Evolutionary conservation across 2,888 invertebrate genomes (phyloP).

Genomic region (Caenorhabditis afra): DNA sequence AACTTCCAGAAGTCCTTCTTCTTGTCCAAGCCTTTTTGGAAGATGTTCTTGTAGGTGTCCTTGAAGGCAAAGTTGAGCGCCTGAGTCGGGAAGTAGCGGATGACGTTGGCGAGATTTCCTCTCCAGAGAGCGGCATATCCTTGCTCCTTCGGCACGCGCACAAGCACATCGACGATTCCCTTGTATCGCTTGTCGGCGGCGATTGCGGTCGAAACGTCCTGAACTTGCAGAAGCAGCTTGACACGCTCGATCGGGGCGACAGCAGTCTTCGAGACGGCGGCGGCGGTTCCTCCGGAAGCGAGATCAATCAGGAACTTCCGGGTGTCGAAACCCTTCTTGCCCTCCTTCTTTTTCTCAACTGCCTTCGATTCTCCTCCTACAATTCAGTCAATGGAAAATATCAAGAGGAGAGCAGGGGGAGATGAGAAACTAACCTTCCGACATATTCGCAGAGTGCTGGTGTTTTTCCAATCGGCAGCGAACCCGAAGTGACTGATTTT

Average conservation of each 20-base stretch:
- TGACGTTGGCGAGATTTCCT: slow-evolving; percentile 80
- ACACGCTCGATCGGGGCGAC: slow-evolving; percentile 96
- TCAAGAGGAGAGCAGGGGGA: not conserved
- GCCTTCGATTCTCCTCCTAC: slow-evolving; percentile 54
- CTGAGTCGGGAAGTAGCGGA: slow-evolving; percentile 91
- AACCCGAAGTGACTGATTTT: slow-evolving; percentile 25
- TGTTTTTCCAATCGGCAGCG: slow-evolving; percentile 32
- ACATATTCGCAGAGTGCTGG: slow-evolving; percentile 51
- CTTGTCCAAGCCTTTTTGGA: slow-evolving; percentile 85
- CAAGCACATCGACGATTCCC: slow-evolving; percentile 74
- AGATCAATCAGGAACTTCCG: slow-evolving; percentile 75
- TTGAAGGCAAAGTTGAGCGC: slow-evolving; percentile 96
- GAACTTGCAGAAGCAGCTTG: slow-evolving; percentile 83
- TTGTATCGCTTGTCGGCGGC: slow-evolving; percentile 77
- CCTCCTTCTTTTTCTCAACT: slow-evolving; percentile 45
- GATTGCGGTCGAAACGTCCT: slow-evolving; percentile 76
- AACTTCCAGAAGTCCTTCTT: slow-evolving; percentile 89
- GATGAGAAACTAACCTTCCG: slow-evolving; percentile 46
- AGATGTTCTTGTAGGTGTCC: slow-evolving; percentile 81
- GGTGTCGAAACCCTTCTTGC: slow-evolving; percentile 69
- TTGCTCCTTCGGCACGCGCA: slow-evolving; percentile 78
- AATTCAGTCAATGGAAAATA: not conserved
- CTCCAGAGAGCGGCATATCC: slow-evolving; percentile 82
- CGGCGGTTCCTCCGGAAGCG: slow-evolving; percentile 81
- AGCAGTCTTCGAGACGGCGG: slow-evolving; percentile 93